Evolutionary conservation across 1,140 invertebrate species (phyloP), one percentile per base, ranked within the genome.

Genomic region (Drosophila pandora): DNA sequence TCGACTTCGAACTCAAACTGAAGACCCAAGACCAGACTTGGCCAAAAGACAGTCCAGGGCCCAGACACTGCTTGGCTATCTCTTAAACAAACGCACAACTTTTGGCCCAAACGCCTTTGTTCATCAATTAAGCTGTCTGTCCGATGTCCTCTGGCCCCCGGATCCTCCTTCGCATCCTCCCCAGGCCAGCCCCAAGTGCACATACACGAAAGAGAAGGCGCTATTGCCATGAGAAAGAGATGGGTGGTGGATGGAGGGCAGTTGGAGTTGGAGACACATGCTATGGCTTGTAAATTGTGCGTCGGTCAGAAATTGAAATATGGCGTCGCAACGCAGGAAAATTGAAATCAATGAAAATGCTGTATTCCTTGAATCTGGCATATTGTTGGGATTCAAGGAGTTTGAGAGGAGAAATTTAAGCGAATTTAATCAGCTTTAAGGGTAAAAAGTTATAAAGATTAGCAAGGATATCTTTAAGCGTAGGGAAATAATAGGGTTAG

Each of bases 231-330:
- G 37, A 49, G 70, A 71, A 23, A 48, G 52, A 69, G 39, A 63
- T 41, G 59, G 52, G n/a, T 7, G 52, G n/a, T 7, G 41, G 13
- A 28, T 32, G 59, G 22, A 30, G 48, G 25, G 22, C 4, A 28
- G 2, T n/a, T 25, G 64, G 55, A 56, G 49, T 69, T 83, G 83
- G 83, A 83, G 79, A 88, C 82, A 87, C 83, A 87, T 87, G 83
- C 82, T 85, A 75, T 54, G 79, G 78, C 77, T 79, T 88, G 83
- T 88, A 88, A 88, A 88, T 79, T 87, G 78, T 85, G 72, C 76
- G 71, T 83, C 83, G 79, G 79, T 82, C 79, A 83, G 83, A 88
- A 88, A 79, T 79, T 88, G 83, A 88, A 88, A 88, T 88, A 88
- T 88, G 83, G 83, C 83, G 84, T 76, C 74, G 79, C 78, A 88